Evolutionary conservation across 2,888 invertebrate species (phyloP), one percentile per base, ranked within the genome.

Genomic region (Drosophila hamatofila): DNA sequence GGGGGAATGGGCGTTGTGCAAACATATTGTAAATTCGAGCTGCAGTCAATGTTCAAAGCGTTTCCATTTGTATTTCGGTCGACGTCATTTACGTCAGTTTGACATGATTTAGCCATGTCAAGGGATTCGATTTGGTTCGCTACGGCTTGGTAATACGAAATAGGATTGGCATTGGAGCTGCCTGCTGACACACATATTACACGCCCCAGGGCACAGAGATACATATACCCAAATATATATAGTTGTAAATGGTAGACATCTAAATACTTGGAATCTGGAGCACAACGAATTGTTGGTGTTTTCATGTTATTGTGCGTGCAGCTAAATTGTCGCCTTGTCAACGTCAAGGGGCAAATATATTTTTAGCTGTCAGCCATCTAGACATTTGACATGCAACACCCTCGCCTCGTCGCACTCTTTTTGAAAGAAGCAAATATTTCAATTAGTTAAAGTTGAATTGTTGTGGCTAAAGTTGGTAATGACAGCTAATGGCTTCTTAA

Each of bases 321-420:
- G 61, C 69, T 78, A 80, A 83, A 89, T 73, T 83, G 88, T 83
- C 75, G 90, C 72, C 78, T 72, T 77, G 86, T 86, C 85, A 68
- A 66, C 78, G 62, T 60, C 77, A 56, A 57, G 73, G 73, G 69
- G 64, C 82, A 80, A 18, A 59, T 55, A 59, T 78, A 84, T 87
- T 72, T 89, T 84, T 77, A 87, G 85, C 82, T 84, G 88, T 80
- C 83, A 84, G 79, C 72, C 72, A 71, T 41, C 30, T 25, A 83
- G 79, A 74, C 84, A 74, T 89, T 89, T 87, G 88, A 89, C 83
- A 84, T 83, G 8, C 48, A 23, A 18, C 25, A 42, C 46, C 14
- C 57, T 37, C 35, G 35, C 46, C 18, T 5, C 16, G 37, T n/a
- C 58, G 14, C 25, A 14, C 46, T 18, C 57, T 48, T 25, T 35